These are phyloP conservation scores for Frieseomelitta varia DNA, from an alignment of 1,140 invertebrate genomes.

Conservation along the genomic window DNA sequence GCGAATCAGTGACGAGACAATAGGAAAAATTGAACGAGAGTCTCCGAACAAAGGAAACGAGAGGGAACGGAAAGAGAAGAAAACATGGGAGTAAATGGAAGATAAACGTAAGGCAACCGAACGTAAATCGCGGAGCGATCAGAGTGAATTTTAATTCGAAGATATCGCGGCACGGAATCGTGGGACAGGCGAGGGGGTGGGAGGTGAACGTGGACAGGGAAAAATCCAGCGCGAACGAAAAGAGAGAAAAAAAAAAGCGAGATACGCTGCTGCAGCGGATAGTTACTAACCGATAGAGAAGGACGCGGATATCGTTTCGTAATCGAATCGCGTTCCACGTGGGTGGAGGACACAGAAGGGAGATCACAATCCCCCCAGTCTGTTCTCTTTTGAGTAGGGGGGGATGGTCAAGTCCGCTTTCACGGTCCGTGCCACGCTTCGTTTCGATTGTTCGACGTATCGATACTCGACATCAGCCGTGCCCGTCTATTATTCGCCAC, in stretches of 20 bases:
- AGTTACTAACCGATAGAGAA: constrained; percentile 52
- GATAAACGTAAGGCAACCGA: constrained; percentile 3
- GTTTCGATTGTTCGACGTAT: constrained; percentile 77
- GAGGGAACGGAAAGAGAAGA: too few species aligned
- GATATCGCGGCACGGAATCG: constrained; percentile 24
- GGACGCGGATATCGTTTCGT: constrained; percentile 72
- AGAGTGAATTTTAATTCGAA: constrained; percentile 36
- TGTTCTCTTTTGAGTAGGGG: constrained; percentile 50
- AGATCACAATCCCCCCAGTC: constrained; percentile 68
- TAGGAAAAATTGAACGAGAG: background rate
- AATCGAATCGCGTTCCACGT: constrained; percentile 75
- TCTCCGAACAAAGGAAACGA: too few species aligned
- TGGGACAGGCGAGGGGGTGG: too few species aligned
- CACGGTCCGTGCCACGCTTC: constrained; percentile 73
- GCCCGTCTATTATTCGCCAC: constrained; percentile 78
- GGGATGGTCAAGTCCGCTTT: constrained; percentile 60
- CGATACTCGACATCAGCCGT: constrained; percentile 73
- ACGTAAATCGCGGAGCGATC: constrained; percentile 12
- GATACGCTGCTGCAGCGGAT: background rate
- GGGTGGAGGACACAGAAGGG: constrained; percentile 50
- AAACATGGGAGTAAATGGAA: too few species aligned
- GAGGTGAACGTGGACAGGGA: constrained; percentile 6
- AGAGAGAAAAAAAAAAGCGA: background rate
- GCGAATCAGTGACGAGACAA: background rate
- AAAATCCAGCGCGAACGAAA: constrained; percentile 22